Conservation (phyloP, 1,140 invertebrate species). For the Temnothorax curvispinosus region DNA sequence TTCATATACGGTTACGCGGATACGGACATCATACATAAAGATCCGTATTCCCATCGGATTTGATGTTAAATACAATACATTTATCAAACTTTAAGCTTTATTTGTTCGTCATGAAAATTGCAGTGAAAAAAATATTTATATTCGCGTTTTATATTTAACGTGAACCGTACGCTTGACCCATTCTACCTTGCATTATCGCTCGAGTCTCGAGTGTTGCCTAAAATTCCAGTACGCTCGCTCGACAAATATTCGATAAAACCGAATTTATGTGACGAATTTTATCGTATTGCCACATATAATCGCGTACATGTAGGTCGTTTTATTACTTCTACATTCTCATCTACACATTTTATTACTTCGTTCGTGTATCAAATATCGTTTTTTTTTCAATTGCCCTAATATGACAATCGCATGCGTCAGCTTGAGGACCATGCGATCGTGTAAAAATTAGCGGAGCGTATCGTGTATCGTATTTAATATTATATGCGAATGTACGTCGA, state of each 20-base stretch:
- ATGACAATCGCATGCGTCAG: slow-evolving; percentile 2
- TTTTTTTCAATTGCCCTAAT: not conserved
- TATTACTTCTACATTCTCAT: not conserved
- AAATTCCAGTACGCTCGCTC: not conserved
- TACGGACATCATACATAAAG: not conserved
- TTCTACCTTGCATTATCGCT: not conserved
- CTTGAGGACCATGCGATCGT: not conserved
- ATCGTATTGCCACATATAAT: slow-evolving; percentile 5
- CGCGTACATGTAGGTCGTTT: not conserved
- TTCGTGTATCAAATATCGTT: not conserved
- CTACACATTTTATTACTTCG: not conserved
- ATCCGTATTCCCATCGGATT: not conserved
- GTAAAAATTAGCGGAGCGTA: not conserved
- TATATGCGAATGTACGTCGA: not conserved
- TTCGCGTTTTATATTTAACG: slow-evolving; percentile 26
- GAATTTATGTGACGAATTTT: slow-evolving; percentile 30
- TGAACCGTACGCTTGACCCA: not conserved
- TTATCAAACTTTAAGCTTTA: not conserved
- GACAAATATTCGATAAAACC: slow-evolving; percentile 30
- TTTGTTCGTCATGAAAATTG: not conserved
- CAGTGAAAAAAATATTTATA: not conserved
- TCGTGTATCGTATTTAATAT: not conserved
- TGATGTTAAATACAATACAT: not conserved
- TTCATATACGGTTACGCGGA: not conserved
- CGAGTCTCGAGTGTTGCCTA: slow-evolving; percentile 10